Conservation (phyloP, 1,140 invertebrate genomes). For the Lordiphosa stackelbergi region DNA sequence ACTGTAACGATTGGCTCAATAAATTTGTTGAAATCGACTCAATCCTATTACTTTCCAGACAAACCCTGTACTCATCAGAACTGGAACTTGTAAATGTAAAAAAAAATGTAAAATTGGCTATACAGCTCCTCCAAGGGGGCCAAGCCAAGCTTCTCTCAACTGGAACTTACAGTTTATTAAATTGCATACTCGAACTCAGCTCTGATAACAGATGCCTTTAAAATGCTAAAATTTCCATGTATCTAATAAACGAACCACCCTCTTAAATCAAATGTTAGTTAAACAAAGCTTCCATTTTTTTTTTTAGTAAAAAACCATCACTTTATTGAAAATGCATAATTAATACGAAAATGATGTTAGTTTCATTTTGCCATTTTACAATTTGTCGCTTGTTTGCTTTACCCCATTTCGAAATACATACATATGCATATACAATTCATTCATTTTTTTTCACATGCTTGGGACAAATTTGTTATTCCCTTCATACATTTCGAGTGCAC, state of each 20-base stretch:
- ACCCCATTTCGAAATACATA: constrained; percentile 17
- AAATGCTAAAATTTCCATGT: too few relatives aligned
- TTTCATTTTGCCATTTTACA: constrained; percentile 65
- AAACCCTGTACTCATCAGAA: too few relatives aligned
- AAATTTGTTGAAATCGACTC: too few relatives aligned
- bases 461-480: constrained; percentile 1
- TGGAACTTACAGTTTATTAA: too few relatives aligned
- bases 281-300: background rate
- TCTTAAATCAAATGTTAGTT: constrained; percentile 1
- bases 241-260: background rate
- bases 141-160: too few relatives aligned
- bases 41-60: too few relatives aligned
- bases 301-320: constrained; percentile 74
- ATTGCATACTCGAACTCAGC: too few relatives aligned
- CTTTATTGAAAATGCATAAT: constrained; percentile 75
- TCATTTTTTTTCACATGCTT: constrained; percentile 1
- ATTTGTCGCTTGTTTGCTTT: constrained; percentile 29
- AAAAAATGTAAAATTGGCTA: too few relatives aligned
- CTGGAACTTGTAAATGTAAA: too few relatives aligned
- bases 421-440: constrained; percentile 13
- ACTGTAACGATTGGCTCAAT: too few relatives aligned
- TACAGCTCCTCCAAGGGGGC: too few relatives aligned
- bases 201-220: too few relatives aligned
- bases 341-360: constrained; percentile 70
- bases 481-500: constrained; percentile 45